Base-by-base conservation (phyloP, 2,888 invertebrate species). In the Ceratothoa steindachneri region DNA sequence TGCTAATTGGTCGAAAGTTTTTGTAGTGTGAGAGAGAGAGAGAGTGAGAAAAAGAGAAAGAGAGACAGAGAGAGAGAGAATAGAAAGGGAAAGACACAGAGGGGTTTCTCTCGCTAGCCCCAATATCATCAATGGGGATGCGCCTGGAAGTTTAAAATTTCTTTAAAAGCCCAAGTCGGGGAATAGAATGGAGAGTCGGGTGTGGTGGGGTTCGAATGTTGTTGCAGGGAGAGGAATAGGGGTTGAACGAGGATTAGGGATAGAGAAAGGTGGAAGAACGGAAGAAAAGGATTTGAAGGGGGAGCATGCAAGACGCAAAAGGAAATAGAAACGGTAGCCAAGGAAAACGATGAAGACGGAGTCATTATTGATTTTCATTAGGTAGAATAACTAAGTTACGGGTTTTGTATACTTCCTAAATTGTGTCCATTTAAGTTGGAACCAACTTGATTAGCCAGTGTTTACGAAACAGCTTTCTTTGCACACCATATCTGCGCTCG, bases 391-490 rank as follows among this genome's bases (percentile, higher is more conserved):
- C 55, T 55, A 55, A 55, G 55, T 55, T 55, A 55, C 7, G 24
- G 55, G 55, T 22, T 55, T 55, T 55, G 55, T 55, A 55, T 55
- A 55, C 55, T 19, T 55, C 55, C 55, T 55, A 55, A 55, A 55
- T 55, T 55, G 55, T 55, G 12, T 55, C 19, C 55, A 55, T 55
- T 55, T 55, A 55, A 55, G 55, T 55, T 55, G 15, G 55, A 55
- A 22, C 5, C 55, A 55, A 22, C 12, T 55, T 55, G 55, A 55
- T 55, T 55, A 22, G 55, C 55, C 19, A 19, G 55, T 55, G 55
- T 55, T 55, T 55, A 55, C 55, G 19, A 55, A 19, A 55, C 12
- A 55, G 5, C 19, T 55, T 55, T 55, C 12, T 55, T 55, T 55
- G 19, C 55, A 19, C 7, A 15, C 7, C 12, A 55, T 55, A 15